Evolutionary conservation across 1,140 invertebrate species (phyloP).

Genomic region (Hetaerina americana): DNA sequence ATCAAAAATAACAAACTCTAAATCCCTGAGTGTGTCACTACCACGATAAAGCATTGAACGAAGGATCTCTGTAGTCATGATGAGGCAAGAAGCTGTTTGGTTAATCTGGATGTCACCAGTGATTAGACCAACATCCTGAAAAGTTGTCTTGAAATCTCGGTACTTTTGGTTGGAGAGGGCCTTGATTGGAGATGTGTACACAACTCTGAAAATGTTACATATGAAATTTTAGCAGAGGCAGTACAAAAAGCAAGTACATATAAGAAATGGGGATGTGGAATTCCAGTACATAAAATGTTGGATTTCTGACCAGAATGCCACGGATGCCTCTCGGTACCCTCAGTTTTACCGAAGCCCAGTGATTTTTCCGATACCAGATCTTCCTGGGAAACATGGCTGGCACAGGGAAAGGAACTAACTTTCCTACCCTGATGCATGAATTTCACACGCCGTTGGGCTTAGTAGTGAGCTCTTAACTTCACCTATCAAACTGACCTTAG

Average conservation of each 20-base stretch:
- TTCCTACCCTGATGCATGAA: too few relatives aligned
- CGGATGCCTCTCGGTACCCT: too few relatives aligned
- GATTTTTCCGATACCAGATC: too few relatives aligned
- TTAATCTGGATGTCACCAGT: slow-evolving; percentile 97
- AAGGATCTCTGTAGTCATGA: slow-evolving; percentile 99
- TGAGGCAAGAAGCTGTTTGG: slow-evolving; percentile 81
- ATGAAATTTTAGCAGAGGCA: slow-evolving; percentile 4
- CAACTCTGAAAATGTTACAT: slow-evolving; percentile 49
- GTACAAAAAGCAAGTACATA: not conserved
- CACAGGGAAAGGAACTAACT: too few relatives aligned
- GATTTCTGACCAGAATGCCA: too few relatives aligned
- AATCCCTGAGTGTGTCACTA: slow-evolving; percentile 84
- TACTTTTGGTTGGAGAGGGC: slow-evolving; percentile 99
- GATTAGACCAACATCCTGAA: slow-evolving; percentile 81
- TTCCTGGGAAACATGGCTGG: too few relatives aligned
- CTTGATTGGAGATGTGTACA: slow-evolving; percentile 99
- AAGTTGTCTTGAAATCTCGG: slow-evolving; percentile 86
- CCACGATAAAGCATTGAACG: slow-evolving; percentile 94
- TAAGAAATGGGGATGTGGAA: not conserved
- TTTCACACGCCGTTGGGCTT: too few relatives aligned
- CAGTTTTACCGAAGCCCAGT: too few relatives aligned
- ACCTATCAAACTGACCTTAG: too few relatives aligned
- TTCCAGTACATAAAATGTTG: too few relatives aligned
- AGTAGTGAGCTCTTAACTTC: too few relatives aligned
- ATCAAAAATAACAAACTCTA: slow-evolving; percentile 99